Conservation (phyloP, 1,140 invertebrate species). For the Drosophila varians region DNA sequence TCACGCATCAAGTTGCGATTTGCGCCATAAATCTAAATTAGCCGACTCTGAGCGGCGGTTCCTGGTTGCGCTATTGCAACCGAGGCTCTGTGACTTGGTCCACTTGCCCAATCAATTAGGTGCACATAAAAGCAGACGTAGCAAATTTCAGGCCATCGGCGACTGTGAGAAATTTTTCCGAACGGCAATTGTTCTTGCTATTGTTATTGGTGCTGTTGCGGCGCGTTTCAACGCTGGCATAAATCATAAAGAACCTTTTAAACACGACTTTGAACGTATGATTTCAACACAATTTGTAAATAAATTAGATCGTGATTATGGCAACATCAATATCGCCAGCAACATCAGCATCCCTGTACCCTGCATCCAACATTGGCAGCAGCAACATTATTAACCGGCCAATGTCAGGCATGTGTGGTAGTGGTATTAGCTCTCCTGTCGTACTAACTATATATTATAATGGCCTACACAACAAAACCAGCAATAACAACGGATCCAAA, state of each 20-base stretch:
- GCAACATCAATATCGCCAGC: constrained; percentile 76
- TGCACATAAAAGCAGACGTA: constrained; percentile 41
- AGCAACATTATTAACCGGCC: constrained; percentile 73
- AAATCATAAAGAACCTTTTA: constrained; percentile 77
- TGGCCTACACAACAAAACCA: constrained; percentile 52
- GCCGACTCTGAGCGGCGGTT: constrained; percentile 53
- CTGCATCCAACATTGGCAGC: constrained; percentile 18
- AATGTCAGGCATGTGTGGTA: constrained; percentile 66
- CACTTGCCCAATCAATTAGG: constrained; percentile 66
- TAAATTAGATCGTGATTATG: constrained; percentile 82
- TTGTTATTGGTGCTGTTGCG: constrained; percentile 22
- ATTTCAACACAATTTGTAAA: constrained; percentile 82
- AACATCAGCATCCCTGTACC: constrained; percentile 35
- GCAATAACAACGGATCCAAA: constrained; percentile 32
- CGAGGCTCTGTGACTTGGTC: constrained; percentile 16
- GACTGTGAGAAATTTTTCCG: constrained; percentile 70
- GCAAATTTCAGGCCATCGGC: constrained; percentile 39
- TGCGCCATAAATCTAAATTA: constrained; percentile 81
- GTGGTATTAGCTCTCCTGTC: constrained; percentile 43
- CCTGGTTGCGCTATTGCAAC: constrained; percentile 39
- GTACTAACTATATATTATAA: constrained; percentile 78
- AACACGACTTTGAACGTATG: constrained; percentile 79
- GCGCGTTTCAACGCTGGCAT: constrained; percentile 69
- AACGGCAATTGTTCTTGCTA: constrained; percentile 41
- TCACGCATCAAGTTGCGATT: constrained; percentile 72